Evolutionary conservation across 1,140 invertebrate genomes (phyloP).

Genomic region (Meteorus sp.): DNA sequence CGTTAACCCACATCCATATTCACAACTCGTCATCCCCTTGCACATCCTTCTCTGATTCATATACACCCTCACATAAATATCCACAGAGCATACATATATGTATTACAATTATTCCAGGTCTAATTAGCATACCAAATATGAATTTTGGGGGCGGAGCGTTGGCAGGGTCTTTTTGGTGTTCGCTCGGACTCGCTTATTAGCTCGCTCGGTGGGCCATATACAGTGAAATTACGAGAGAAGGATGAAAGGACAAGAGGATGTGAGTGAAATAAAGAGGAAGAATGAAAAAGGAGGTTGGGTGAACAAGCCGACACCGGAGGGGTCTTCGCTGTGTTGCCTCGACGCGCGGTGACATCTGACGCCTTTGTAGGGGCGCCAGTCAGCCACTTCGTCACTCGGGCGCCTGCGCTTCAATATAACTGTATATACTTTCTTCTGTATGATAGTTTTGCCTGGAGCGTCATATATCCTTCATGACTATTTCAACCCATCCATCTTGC

Average conservation of each 20-base stretch:
- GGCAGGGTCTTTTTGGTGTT: conserved; percentile 41
- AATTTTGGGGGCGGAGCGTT: conserved; percentile 41
- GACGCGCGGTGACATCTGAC: conserved; percentile 37
- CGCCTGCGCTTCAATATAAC: conserved; percentile 15
- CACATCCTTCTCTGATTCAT: too few relatives aligned
- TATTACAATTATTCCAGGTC: conserved; percentile 43
- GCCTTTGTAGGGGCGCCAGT: conserved; percentile 31
- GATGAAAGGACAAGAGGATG: too few relatives aligned
- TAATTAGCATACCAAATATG: conserved; percentile 55
- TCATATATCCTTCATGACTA: too few relatives aligned
- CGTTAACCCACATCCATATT: too few relatives aligned
- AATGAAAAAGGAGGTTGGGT: too few relatives aligned
- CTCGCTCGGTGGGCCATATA: conserved; percentile 40
- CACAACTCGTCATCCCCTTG: too few relatives aligned
- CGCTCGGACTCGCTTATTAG: conserved; percentile 54
- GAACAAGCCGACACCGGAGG: neutral
- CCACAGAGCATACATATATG: conserved; percentile 24
- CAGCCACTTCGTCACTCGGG: conserved; percentile 19
- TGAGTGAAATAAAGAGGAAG: too few relatives aligned
- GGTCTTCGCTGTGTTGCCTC: neutral
- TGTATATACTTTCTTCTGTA: neutral
- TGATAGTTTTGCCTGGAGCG: neutral
- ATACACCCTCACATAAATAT: too few relatives aligned
- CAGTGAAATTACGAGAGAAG: conserved; percentile 16
- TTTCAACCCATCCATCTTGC: neutral